Evolutionary conservation across 1,140 invertebrate species (phyloP), one percentile per base, ranked within the genome.

Genomic region (Linepithema humile): DNA sequence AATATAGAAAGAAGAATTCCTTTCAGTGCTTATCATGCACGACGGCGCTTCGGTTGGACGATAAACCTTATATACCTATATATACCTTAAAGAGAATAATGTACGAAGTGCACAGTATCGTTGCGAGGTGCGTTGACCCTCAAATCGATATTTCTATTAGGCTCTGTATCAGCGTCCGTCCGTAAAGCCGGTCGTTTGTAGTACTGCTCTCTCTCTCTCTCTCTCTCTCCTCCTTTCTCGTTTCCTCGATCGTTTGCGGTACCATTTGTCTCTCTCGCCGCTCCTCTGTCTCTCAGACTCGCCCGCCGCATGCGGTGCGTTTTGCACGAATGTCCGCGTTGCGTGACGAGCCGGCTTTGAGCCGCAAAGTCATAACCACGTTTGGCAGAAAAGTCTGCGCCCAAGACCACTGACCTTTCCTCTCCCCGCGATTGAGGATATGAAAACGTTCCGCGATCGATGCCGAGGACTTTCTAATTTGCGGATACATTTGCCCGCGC

Each of bases 141-240:
- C 73, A 77, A 90, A 91, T 90, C 90, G 82, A 91, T 91, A 90
- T 89, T 91, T 88, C 89, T 83, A 90, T 90, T 88, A 78, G 84
- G 78, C 73, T 85, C 84, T 85, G 86, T 87, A 90, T 90, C 87
- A 86, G 88, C 82, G 83, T 89, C 55, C 53, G 73, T 59, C 67
- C 43, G 64, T 43, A 84, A 77, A 82, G 60, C 57, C 64, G 48
- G 9, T n/a, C 65, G 62, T 89, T 88, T 85, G 43, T 77, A 80
- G 65, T 84, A 57, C 69, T 85, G 55, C 67, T 77, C 40, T 59
- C 9, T 32, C 10, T 40, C 70, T 65, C 40, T 50, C 32, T 40
- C 32, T 48, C 26, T 23, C 48, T 80, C 26, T 84, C 50, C 43
- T n/a, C 53, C 35, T 82, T 26, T 45, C 29, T 26, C 38, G 12